phyloP scores from a whole-genome alignment of 2,888 invertebrate species.

The Sphecodes monilicornis region DNA sequence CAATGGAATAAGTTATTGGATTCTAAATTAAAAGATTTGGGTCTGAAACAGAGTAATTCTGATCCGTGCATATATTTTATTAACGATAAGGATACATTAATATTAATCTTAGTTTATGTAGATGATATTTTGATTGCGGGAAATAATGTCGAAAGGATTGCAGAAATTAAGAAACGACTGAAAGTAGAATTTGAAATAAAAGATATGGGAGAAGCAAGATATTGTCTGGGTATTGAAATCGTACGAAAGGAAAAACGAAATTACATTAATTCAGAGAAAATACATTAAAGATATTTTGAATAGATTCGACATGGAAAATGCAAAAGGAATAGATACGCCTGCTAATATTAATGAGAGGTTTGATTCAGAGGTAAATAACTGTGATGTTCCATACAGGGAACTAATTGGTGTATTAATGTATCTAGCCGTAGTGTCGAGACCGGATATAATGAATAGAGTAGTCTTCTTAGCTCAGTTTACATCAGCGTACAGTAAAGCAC shows the following conservation, averaged over 20 bases:
- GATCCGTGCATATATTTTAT: neutral
- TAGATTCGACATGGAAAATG: no score
- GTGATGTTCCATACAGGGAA: no score
- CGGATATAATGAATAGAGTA: no score
- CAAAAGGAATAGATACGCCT: no score
- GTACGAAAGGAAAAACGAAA: no score
- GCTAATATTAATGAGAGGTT: no score
- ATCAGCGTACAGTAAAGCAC: slow-evolving; percentile 1
- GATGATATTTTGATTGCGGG: neutral
- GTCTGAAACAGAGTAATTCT: neutral
- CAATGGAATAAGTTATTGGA: neutral
- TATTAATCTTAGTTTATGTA: no score
- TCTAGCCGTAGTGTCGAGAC: no score
- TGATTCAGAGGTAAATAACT: no score
- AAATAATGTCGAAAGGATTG: neutral
- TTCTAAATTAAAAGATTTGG: neutral
- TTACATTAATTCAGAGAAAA: no score
- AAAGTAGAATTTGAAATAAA: neutral
- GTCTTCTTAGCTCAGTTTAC: neutral
- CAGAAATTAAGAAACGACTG: neutral
- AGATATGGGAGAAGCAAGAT: neutral
- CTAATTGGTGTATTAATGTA: no score
- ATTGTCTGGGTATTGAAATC: neutral
- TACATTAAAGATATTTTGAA: no score
- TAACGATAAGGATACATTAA: neutral